Evolutionary conservation across 2,888 invertebrate genomes (phyloP).

Genomic region (Trachelus iudaicus): DNA sequence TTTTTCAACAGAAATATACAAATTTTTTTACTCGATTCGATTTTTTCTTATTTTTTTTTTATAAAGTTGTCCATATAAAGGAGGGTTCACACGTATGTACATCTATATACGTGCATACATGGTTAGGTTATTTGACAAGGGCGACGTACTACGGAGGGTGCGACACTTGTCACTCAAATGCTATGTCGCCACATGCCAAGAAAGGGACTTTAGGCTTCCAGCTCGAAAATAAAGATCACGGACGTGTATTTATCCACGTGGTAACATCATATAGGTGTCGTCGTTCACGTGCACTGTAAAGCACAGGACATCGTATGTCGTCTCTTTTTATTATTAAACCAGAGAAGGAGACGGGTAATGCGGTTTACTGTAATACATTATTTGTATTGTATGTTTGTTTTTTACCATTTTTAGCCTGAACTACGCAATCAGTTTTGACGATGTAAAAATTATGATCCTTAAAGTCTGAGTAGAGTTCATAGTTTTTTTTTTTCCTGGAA

Average conservation of each 20-base stretch:
- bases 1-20: background rate
- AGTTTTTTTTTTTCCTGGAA: too few species aligned
- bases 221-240: background rate
- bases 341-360: too few species aligned
- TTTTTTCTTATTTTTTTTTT: background rate
- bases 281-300: background rate
- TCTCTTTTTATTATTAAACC: background rate
- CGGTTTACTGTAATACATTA: too few species aligned
- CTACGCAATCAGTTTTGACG: too few species aligned
- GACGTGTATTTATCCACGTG: background rate
- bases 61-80: background rate
- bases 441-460: too few species aligned
- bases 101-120: background rate
- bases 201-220: background rate
- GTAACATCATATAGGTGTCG: background rate
- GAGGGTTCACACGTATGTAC: background rate
- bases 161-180: background rate
- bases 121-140: background rate
- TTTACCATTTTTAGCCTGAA: too few species aligned
- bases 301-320: background rate
- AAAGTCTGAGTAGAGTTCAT: too few species aligned
- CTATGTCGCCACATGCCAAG: background rate
- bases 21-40: background rate
- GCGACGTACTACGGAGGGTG: background rate
- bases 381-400: too few species aligned